These are phyloP conservation scores for Sebastes diaconus DNA, from an alignment of 2,797 vertebrate genomes.

Conservation along the genomic window DNA sequence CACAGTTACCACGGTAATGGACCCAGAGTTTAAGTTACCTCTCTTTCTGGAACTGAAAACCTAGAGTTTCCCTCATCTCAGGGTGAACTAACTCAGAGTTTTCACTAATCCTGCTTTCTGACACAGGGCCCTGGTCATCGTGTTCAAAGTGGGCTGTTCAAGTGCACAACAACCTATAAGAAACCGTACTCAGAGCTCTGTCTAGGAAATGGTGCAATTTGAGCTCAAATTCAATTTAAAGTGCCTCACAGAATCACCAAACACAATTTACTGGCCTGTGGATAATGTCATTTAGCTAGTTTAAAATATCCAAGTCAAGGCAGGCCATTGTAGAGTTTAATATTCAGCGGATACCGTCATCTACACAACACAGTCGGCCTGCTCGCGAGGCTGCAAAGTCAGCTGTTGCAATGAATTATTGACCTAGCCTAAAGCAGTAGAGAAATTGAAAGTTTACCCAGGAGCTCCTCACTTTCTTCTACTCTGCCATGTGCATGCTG, in stretches of 20 bases:
- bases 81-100: background rate
- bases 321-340: slow-evolving; percentile 32
- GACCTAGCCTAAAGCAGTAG: slow-evolving; percentile 63
- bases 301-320: background rate
- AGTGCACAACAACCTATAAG: background rate
- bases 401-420: slow-evolving; percentile 75
- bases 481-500: slow-evolving; percentile 22
- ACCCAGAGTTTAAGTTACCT: background rate
- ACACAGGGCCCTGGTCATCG: background rate
- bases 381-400: slow-evolving; percentile 45
- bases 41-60: background rate
- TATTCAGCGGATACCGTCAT: slow-evolving; percentile 31
- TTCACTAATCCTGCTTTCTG: background rate
- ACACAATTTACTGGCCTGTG: background rate
- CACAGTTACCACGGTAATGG: no score
- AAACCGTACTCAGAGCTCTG: background rate
- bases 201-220: background rate
- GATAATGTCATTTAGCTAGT: slow-evolving; percentile 1
- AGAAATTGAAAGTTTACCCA: slow-evolving; percentile 73
- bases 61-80: background rate
- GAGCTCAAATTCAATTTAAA: background rate
- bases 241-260: background rate
- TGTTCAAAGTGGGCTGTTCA: background rate
- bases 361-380: background rate
- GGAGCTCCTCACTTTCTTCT: slow-evolving; percentile 50